These are phyloP conservation scores for Lasius fuliginosus DNA, from an alignment of 2,888 invertebrate species.

Conservation along the genomic window DNA sequence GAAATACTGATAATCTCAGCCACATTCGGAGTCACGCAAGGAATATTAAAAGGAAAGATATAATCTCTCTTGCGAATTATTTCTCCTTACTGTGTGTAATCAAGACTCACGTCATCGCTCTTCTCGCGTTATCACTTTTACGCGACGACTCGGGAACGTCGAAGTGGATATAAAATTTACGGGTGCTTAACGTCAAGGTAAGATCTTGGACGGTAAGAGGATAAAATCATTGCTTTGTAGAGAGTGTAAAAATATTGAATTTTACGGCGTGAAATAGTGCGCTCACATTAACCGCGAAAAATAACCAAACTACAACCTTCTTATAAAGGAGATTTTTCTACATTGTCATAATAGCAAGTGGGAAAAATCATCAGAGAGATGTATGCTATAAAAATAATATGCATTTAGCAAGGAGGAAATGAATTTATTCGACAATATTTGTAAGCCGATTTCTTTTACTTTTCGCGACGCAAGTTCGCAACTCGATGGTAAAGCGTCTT, in stretches of 20 bases:
- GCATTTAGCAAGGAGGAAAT: background rate
- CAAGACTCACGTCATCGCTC: background rate
- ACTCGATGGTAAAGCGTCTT: background rate
- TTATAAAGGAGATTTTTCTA: background rate
- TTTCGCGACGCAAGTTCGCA: background rate
- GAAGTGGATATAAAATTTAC: constrained; percentile 40
- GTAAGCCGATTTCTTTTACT: background rate
- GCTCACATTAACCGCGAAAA: background rate
- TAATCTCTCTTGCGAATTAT: background rate
- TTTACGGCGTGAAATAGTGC: background rate
- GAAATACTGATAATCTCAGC: background rate
- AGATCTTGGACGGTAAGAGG: constrained; percentile 4
- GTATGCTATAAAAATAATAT: background rate
- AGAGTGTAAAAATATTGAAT: constrained; percentile 22
- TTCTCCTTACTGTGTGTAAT: constrained; percentile 7
- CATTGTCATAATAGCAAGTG: background rate
- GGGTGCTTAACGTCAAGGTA: constrained; percentile 27
- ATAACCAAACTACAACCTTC: constrained; percentile 9
- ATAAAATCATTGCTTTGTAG: constrained; percentile 32
- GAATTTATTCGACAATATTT: background rate
- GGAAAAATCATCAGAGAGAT: background rate
- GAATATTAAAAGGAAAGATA: background rate
- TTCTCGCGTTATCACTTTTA: background rate
- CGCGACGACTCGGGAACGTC: background rate
- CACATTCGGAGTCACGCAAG: constrained; percentile 4